phyloP scores from a whole-genome alignment of 2,888 invertebrate genomes.

The Mylabris sibirica region DNA sequence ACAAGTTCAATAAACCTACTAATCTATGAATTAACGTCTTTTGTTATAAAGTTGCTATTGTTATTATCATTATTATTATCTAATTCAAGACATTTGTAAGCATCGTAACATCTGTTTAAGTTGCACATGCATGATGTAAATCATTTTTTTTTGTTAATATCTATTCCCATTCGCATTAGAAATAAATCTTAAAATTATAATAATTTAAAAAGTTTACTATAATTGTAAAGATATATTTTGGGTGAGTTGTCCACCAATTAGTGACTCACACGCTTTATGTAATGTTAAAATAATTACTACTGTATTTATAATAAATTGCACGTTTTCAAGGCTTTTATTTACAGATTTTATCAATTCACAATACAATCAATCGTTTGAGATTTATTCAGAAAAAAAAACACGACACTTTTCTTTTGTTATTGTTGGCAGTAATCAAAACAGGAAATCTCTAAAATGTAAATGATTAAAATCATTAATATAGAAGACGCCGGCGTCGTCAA shows the following conservation, averaged over 20 bases:
- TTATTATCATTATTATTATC: background rate
- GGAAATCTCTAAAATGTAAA: background rate
- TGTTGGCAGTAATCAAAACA: background rate
- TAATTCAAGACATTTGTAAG: background rate
- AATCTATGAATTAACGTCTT: background rate
- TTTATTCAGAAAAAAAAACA: background rate
- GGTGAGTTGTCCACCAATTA: background rate
- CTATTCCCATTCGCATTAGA: background rate
- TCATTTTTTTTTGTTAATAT: background rate
- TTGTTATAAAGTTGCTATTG: background rate
- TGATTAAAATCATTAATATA: background rate
- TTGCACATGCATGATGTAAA: background rate
- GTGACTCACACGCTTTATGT: background rate
- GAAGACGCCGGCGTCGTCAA: background rate
- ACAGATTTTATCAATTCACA: background rate
- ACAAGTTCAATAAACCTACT: constrained; percentile 8
- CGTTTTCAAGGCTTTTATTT: background rate
- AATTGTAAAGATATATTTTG: background rate
- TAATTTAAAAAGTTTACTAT: background rate
- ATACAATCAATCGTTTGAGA: background rate
- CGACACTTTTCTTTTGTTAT: background rate
- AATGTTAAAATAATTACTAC: constrained; percentile 1
- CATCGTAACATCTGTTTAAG: background rate
- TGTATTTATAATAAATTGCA: background rate
- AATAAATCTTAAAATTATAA: background rate